Percentiles rank a stretch among this genome's conserved stretches.
phyloP scores from a whole-genome alignment of 1,140 invertebrate species.

The Lordiphosa collinella region DNA sequence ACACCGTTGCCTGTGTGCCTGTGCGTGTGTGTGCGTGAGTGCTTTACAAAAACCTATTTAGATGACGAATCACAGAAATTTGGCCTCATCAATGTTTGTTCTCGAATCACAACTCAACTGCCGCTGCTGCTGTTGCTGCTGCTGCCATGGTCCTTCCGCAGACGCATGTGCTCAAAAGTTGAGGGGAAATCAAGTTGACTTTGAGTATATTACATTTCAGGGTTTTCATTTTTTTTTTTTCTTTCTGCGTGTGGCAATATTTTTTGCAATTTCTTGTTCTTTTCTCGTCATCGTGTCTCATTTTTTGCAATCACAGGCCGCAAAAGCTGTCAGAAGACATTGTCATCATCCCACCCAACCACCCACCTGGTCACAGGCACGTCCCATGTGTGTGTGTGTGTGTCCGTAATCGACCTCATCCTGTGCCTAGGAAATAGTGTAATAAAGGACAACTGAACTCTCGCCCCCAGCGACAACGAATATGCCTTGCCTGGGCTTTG shows the following conservation, averaged over 20 bases:
- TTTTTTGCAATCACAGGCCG: constrained; percentile 73
- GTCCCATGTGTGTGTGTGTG: constrained; percentile 42
- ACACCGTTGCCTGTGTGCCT: constrained; percentile 23
- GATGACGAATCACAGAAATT: constrained; percentile 76
- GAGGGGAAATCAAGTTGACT: constrained; percentile 9
- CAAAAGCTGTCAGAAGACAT: constrained; percentile 70
- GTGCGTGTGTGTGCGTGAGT: constrained; percentile 23
- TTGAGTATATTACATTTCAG: constrained; percentile 73
- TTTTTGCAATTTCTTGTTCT: constrained; percentile 65
- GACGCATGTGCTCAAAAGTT: neutral
- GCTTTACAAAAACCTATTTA: constrained; percentile 61
- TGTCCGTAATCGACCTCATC: constrained; percentile 58
- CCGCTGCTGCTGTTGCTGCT: neutral
- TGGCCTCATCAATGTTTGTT: constrained; percentile 71
- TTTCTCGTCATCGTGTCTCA: constrained; percentile 67
- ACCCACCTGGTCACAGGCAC: constrained; percentile 54
- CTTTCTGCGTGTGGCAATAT: constrained; percentile 10
- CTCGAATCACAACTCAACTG: constrained; percentile 40
- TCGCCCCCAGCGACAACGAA: constrained; percentile 11
- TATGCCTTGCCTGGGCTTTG: constrained; percentile 6
- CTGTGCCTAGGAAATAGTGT: constrained; percentile 58
- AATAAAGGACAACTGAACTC: constrained; percentile 67
- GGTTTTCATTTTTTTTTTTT: constrained; percentile 32
- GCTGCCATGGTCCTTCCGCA: neutral
- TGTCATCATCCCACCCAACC: constrained; percentile 57